Percentiles rank a stretch among this genome's conserved stretches.
Evolutionary conservation across 2,888 invertebrate species (phyloP).

Genomic region (Cistogaster globosa): DNA sequence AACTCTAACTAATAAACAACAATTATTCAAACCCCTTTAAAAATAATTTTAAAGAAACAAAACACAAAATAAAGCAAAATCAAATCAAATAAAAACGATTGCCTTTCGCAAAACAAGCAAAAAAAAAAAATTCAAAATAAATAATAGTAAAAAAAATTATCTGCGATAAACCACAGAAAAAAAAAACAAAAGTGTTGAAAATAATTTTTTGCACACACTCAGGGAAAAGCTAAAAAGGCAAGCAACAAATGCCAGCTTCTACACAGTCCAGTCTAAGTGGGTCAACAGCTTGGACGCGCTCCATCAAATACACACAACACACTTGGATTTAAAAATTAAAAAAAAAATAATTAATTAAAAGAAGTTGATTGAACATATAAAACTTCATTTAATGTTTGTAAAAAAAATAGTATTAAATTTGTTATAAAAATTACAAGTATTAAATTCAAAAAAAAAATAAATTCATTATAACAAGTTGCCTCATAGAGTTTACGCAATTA

Average conservation of each 20-base stretch:
- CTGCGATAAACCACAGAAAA: background rate
- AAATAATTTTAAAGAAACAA: conserved; percentile 4
- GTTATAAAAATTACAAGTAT: background rate
- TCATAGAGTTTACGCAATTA: conserved; percentile 54
- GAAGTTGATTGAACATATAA: conserved; percentile 36
- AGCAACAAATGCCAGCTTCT: conserved; percentile 38
- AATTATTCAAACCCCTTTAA: background rate
- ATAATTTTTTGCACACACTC: conserved; percentile 32
- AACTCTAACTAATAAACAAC: background rate
- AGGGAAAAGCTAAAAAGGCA: conserved; percentile 57
- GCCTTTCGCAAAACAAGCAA: conserved; percentile 33
- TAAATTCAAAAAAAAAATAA: conserved; percentile 24
- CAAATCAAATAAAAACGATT: conserved; percentile 52
- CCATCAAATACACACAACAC: conserved; percentile 38
- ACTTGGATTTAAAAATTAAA: conserved; percentile 31
- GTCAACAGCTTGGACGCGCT: conserved; percentile 70
- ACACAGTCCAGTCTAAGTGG: conserved; percentile 68
- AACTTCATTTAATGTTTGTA: conserved; percentile 41
- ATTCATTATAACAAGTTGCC: conserved; percentile 29
- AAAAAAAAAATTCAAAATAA: conserved; percentile 9
- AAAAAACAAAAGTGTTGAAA: conserved; percentile 43
- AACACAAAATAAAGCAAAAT: conserved; percentile 26
- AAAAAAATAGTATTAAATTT: conserved; percentile 12
- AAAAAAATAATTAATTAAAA: background rate
- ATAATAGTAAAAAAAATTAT: conserved; percentile 42